Evolutionary conservation across 1,140 invertebrate genomes (phyloP).

Genomic region (Pissodes strobi): DNA sequence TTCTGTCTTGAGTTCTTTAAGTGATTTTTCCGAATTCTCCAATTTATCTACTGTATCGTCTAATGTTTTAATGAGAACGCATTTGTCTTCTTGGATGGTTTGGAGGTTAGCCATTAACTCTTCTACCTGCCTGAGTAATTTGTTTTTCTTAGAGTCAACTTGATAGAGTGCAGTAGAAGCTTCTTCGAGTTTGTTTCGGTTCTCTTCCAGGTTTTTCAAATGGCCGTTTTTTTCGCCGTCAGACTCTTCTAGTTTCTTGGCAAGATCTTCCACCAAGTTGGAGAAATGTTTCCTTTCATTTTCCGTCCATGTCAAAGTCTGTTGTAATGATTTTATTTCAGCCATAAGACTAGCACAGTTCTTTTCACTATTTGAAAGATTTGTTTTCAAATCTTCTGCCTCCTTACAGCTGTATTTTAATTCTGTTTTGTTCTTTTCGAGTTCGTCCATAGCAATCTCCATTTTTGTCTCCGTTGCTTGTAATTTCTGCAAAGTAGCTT

Average conservation of each 20-base stretch:
- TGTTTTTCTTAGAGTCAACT: neutral
- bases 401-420: neutral
- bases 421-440: neutral
- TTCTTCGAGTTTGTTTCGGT: no score
- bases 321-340: no score
- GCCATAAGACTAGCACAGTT: no score
- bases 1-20: neutral
- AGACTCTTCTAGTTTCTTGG: neutral
- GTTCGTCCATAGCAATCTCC: no score
- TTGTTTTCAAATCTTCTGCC: no score
- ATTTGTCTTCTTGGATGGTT: constrained; percentile 3
- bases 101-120: neutral
- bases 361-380: no score
- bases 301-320: neutral
- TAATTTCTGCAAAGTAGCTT: neutral
- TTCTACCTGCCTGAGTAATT: neutral
- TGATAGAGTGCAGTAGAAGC: neutral
- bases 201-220: neutral
- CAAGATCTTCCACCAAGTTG: neutral
- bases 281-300: neutral
- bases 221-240: neutral
- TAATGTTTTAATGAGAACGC: neutral
- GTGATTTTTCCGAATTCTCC: neutral
- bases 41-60: constrained; percentile 17
- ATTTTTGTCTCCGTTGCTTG: neutral